Conservation (phyloP, 2,113 vertebrate genomes). For the Ciconia boyciana region DNA sequence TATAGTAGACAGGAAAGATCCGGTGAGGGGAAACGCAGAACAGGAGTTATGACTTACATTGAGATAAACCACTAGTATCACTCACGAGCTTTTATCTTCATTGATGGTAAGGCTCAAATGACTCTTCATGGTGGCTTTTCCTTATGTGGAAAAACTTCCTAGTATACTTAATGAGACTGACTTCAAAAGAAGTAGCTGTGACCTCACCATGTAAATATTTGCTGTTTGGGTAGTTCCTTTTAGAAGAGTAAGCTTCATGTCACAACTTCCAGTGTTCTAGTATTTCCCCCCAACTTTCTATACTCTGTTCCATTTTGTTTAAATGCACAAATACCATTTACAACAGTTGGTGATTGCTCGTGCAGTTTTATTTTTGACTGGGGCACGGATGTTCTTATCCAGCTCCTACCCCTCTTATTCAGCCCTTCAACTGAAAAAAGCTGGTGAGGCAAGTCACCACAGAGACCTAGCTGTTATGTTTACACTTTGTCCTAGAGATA, state of each 20-base stretch:
- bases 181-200: neutral
- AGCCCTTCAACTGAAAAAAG: neutral
- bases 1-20: neutral
- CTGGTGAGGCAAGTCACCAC: neutral
- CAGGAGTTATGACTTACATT: neutral
- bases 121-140: neutral
- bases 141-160: neutral
- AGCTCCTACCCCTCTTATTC: neutral
- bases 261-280: neutral
- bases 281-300: neutral
- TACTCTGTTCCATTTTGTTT: neutral
- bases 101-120: neutral
- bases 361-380: neutral
- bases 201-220: neutral
- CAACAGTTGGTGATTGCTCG: neutral
- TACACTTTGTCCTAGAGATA: neutral
- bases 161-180: neutral
- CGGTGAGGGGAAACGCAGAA: neutral
- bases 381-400: neutral
- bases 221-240: neutral
- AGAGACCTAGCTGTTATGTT: neutral
- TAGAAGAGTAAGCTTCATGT: neutral
- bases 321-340: neutral
- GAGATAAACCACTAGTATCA: neutral
- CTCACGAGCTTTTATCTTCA: neutral